Evolutionary conservation across 2,113 vertebrate genomes (phyloP), one percentile per base, ranked within the genome.

Genomic region (Motacilla alba): DNA sequence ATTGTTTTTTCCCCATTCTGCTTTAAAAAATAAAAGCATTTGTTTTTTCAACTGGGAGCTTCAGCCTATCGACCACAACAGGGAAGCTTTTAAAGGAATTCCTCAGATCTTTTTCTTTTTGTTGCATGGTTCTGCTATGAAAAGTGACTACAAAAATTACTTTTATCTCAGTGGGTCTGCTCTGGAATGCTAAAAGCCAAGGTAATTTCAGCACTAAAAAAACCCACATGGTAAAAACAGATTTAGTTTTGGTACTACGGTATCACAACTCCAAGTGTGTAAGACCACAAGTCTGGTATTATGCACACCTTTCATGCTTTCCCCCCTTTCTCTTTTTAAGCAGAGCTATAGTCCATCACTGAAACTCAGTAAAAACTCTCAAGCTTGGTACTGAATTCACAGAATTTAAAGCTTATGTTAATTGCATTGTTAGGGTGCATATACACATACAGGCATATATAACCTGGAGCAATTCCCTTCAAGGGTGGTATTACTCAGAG

Each of bases 1-100:
- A 97, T 37, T 93, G 90, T 13, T 35, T 94, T 95, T 95, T 69
- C 90, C 95, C 75, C 91, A 95, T 49, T 96, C 93, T 96, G 80
- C 95, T 96, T 46, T 81, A 50, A 93, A 94, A 93, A 94, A 97
- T 66, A 97, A 96, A 90, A 95, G 87, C 66, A 88, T 95, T 94
- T 94, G 74, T 89, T 97, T 95, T 85, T 47, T 47, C 55, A 92
- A 59, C 67, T 58, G 91, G 33, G 55, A 93, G 89, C 28, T 92
- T 96, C 73, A 95, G 59, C n/a, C 60, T 93, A 87, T 11, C 37
- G 41, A 84, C 44, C 26, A 10, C 50, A 88, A 97, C 2, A 96
- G 67, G 16, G 63, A 94, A 76, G 35, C 62, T 96, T 67, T 83
- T 81, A 82, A 66, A 79, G 39, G n/a, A 72, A 85, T 81, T 90